These are phyloP conservation scores for Sesia bembeciformis DNA, from an alignment of 2,888 invertebrate genomes.

Conservation along the genomic window DNA sequence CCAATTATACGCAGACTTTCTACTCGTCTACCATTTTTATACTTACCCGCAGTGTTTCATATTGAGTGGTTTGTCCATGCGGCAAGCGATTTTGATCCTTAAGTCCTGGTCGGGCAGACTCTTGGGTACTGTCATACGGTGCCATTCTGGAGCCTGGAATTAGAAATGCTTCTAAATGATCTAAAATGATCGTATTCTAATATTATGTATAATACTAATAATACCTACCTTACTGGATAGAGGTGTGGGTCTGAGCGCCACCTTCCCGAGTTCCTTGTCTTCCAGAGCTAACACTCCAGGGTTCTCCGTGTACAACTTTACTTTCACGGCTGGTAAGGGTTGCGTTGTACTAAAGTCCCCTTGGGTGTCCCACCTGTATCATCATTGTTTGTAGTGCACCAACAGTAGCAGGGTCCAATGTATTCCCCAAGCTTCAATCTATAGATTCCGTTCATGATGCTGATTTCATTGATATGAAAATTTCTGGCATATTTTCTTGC, in stretches of 20 bases:
- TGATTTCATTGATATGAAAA: no score
- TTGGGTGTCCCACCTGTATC: constrained; percentile 97
- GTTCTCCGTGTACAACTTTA: constrained; percentile 98
- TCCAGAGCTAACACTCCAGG: constrained; percentile 98
- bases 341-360: constrained; percentile 99
- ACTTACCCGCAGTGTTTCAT: constrained; percentile 96
- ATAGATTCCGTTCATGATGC: no score
- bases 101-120: constrained; percentile 96
- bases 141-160: constrained; percentile 93
- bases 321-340: constrained; percentile 96
- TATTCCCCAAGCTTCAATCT: no score
- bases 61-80: constrained; percentile 99
- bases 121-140: constrained; percentile 96
- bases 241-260: constrained; percentile 89
- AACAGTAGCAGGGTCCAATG: no score
- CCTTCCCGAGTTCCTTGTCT: constrained; percentile 98
- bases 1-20: not conserved
- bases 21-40: not conserved
- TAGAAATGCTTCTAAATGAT: not conserved
- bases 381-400: no score
- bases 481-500: no score
- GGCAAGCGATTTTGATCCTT: constrained; percentile 96
- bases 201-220: not conserved
- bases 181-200: no score
- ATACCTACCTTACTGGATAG: constrained; percentile 84